Base-by-base conservation (phyloP, 2,888 invertebrate genomes). In the Cataglyphis rosenhaueri region DNA sequence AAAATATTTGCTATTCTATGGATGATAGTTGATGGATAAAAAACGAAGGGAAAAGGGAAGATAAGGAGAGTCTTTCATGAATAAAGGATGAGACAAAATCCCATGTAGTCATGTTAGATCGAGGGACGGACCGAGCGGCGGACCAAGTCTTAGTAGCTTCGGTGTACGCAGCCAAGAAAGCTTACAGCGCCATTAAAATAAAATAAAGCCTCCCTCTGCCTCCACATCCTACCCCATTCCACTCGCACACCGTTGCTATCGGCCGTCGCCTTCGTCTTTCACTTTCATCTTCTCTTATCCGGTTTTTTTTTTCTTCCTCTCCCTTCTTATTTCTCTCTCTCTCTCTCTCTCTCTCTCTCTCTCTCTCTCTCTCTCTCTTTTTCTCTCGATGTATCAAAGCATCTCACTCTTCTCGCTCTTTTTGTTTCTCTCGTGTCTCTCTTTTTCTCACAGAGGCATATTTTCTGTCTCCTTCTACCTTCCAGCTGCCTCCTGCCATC, bases 141-240 rank as follows among this genome's bases (percentile, higher is more conserved):
- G 86, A 86, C 86, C 81, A 85, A 87, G 89, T 86, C 90, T 90
- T 86, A 25, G 90, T 89, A 88, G 87, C 82, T 86, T 85, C 66
- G 81, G 84, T 78, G 84, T 73, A 76, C 82, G 88, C 83, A 87
- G 87, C 83, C 88, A 88, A 87, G 52, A 52, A 52, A 52, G 90
- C 92, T 93, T 91, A 92, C 90, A 86, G 89, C 88, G 91, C 92
- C 91, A 90, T 93, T 92, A 93, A 93, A 93, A 87, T 91, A 91
- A 93, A 92, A 93, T 93, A 93, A 93, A 93, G 89, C 88, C 87
- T 84, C 85, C 84, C 85, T 81, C 85, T 85, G 86, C 84, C 83
- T 83, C 83, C 64, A 82, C 64, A 55, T 81, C 62, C 62, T 48
- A 73, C 61, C 61, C 75, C 25, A 61, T 44, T 57, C 62, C 25